These are phyloP conservation scores for Acrocephalus kingi DNA, from an alignment of 2,113 vertebrate genomes.

Conservation along the genomic window DNA sequence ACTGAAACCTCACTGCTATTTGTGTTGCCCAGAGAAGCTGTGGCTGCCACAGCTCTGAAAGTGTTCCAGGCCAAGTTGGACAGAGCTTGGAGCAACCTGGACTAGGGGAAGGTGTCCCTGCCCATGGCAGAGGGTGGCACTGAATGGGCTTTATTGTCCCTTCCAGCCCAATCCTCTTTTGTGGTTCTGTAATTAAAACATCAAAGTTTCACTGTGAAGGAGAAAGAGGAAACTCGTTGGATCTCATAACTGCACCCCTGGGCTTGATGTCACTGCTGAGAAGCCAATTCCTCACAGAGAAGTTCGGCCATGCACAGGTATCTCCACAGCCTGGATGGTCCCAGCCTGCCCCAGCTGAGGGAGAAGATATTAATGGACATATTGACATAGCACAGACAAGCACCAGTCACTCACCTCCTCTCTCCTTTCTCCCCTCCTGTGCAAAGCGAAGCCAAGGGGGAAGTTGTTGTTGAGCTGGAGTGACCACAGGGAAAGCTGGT, in stretches of 20 bases:
- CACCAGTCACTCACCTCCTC: not conserved
- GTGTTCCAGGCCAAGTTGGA: not conserved
- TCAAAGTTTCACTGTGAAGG: not conserved
- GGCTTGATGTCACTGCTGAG: not conserved
- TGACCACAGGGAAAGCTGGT: not conserved
- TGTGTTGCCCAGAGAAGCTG: not conserved
- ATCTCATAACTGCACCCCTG: not conserved
- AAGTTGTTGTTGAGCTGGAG: not conserved
- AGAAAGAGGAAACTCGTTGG: not conserved
- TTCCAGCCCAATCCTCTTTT: not conserved
- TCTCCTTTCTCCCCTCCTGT: no score
- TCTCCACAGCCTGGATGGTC: accelerated
- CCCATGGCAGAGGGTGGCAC: not conserved
- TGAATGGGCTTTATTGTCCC: not conserved
- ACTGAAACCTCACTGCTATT: not conserved
- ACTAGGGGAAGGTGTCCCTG: not conserved
- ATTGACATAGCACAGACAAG: not conserved
- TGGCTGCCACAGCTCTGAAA: not conserved
- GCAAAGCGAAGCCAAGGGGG: not conserved
- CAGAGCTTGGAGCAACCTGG: not conserved
- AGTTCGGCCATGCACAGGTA: accelerated
- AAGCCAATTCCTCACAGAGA: not conserved
- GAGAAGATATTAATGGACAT: not conserved
- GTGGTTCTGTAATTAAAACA: not conserved
- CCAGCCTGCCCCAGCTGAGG: not conserved